Conservation (phyloP, 2,888 invertebrate species). For the Chorisops tibialis region DNA sequence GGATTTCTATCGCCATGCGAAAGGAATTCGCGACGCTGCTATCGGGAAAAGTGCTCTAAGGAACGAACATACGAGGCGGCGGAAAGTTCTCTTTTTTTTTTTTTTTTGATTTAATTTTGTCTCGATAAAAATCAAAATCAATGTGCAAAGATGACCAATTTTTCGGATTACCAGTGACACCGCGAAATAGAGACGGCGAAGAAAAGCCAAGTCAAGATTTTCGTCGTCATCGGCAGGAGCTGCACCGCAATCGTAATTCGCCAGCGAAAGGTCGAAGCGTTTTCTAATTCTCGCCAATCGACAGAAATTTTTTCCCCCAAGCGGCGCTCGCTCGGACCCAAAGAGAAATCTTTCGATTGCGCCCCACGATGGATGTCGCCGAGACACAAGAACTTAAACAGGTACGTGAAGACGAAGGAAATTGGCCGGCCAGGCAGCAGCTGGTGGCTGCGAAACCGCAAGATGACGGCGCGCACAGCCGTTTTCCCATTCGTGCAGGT, state of each 20-base stretch:
- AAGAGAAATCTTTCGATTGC: constrained; percentile 17
- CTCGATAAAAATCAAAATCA: constrained; percentile 15
- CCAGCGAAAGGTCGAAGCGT: too few species aligned
- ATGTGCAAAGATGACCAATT: constrained; percentile 15
- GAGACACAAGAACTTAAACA: constrained; percentile 51
- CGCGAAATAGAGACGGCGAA: neutral
- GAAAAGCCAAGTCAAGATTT: neutral
- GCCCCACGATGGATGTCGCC: constrained; percentile 43
- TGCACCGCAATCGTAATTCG: neutral
- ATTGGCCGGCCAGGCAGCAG: neutral
- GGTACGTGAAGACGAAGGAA: constrained; percentile 34
- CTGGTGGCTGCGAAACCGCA: neutral
- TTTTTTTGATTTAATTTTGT: too few species aligned
- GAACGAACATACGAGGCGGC: too few species aligned
- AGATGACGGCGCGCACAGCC: neutral
- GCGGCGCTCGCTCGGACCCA: neutral
- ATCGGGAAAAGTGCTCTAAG: too few species aligned
- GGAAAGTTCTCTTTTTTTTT: too few species aligned
- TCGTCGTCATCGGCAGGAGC: neutral
- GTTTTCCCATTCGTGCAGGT: neutral
- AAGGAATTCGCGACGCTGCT: too few species aligned
- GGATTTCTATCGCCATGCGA: too few species aligned
- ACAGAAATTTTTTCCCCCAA: too few species aligned
- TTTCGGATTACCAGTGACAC: constrained; percentile 20
- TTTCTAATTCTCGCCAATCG: neutral